A percentile compares a stretch with the other conserved stretches of the same genome.
Evolutionary conservation across 1,140 invertebrate genomes (phyloP).

Genomic region (Homalodisca vitripennis): DNA sequence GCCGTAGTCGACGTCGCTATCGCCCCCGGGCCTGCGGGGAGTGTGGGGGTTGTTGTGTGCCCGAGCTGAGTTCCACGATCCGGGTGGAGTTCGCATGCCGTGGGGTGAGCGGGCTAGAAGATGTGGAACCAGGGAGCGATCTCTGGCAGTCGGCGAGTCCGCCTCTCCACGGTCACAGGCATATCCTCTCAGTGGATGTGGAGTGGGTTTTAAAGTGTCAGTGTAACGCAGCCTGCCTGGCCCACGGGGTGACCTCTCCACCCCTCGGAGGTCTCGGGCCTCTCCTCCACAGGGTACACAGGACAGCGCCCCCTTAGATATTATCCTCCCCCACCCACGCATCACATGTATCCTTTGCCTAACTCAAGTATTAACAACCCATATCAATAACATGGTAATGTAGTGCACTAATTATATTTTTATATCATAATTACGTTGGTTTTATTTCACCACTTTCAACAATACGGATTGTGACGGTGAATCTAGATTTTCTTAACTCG

Average conservation of each 20-base stretch:
- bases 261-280: not conserved
- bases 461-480: not conserved
- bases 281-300: conserved; percentile 13
- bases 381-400: not conserved
- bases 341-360: not conserved
- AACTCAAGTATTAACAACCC: not conserved
- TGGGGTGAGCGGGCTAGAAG: conserved; percentile 27
- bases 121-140: conserved; percentile 21
- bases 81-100: conserved; percentile 36
- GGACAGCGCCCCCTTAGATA: conserved; percentile 9
- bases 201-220: conserved; percentile 39
- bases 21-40: conserved; percentile 62
- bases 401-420: not conserved
- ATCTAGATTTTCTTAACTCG: not conserved
- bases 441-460: not conserved
- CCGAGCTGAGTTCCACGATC: conserved; percentile 57
- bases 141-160: conserved; percentile 11
- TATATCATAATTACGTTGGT: not conserved
- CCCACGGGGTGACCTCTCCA: not conserved
- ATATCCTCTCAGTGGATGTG: conserved; percentile 35
- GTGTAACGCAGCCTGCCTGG: conserved; percentile 19
- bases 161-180: conserved; percentile 4
- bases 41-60: conserved; percentile 57
- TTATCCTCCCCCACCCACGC: not conserved
- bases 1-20: conserved; percentile 59